Evolutionary conservation across 2,113 vertebrate species (phyloP).

Genomic region (Apaloderma vittatum): DNA sequence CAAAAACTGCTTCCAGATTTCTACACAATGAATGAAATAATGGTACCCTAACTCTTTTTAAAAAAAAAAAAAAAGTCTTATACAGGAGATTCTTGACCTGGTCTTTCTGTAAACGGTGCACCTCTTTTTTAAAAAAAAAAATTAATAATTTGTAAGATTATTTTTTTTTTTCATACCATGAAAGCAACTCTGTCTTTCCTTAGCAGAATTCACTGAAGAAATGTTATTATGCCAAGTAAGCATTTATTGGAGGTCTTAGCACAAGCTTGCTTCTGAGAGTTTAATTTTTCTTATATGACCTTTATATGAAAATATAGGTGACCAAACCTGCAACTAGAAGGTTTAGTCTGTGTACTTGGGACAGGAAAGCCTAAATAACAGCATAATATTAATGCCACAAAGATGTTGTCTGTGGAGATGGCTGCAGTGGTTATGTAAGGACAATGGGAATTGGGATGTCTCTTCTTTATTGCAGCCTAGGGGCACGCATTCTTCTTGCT

Average conservation of each 20-base stretch:
- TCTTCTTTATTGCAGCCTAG: constrained; percentile 50
- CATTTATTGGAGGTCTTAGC: neutral
- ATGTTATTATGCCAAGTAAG: neutral
- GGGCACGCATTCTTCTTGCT: constrained; percentile 51
- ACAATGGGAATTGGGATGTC: constrained; percentile 29
- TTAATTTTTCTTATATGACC: neutral
- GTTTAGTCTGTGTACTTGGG: neutral
- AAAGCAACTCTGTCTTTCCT: neutral
- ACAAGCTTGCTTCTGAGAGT: neutral
- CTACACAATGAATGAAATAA: neutral
- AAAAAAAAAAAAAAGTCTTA: neutral
- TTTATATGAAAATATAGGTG: neutral
- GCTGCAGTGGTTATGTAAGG: constrained; percentile 52
- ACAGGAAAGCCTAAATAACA: neutral
- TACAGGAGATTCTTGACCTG: neutral
- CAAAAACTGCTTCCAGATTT: constrained; percentile 26
- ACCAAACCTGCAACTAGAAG: neutral
- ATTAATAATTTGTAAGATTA: neutral
- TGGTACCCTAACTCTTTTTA: neutral
- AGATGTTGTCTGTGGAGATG: neutral
- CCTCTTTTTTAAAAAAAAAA: neutral
- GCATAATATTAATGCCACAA: neutral
- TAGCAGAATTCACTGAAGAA: neutral
- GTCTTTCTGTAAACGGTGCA: neutral
- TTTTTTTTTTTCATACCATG: neutral